These are phyloP conservation scores for Gobiocypris rarus DNA, from an alignment of 2,113 vertebrate genomes.

Conservation along the genomic window DNA sequence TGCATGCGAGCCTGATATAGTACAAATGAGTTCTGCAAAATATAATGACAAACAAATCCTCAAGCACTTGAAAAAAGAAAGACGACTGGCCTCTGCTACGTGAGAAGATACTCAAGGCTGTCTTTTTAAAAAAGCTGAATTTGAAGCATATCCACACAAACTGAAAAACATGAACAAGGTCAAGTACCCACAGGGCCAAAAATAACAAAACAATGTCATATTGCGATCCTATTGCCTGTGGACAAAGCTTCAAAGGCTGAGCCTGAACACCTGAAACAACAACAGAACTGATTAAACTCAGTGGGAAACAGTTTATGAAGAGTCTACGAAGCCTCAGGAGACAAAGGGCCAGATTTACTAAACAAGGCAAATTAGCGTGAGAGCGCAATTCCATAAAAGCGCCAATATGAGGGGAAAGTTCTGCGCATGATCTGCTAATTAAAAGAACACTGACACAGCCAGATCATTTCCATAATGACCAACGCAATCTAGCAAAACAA, in stretches of 20 bases:
- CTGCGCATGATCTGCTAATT: no score
- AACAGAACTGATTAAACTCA: conserved; percentile 3
- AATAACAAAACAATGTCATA: conserved; percentile 1
- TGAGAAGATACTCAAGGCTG: neutral
- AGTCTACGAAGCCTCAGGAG: neutral
- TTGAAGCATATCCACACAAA: neutral
- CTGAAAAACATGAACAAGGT: neutral
- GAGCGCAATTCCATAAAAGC: no score
- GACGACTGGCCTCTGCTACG: neutral
- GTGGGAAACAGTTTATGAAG: neutral
- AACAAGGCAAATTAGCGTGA: no score
- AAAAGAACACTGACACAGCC: no score
- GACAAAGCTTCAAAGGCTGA: neutral
- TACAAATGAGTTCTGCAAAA: neutral
- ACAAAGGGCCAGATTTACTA: no score
- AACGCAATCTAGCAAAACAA: no score
- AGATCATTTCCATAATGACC: no score
- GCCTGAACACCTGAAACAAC: conserved; percentile 49
- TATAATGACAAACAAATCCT: neutral
- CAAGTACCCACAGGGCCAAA: neutral
- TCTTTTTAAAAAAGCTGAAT: neutral
- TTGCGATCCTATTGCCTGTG: conserved; percentile 8
- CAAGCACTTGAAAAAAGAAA: neutral
- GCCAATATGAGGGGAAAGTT: no score
- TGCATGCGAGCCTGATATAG: neutral